Evolutionary conservation across 2,888 invertebrate genomes (phyloP).

Genomic region (Amiota mariae): DNA sequence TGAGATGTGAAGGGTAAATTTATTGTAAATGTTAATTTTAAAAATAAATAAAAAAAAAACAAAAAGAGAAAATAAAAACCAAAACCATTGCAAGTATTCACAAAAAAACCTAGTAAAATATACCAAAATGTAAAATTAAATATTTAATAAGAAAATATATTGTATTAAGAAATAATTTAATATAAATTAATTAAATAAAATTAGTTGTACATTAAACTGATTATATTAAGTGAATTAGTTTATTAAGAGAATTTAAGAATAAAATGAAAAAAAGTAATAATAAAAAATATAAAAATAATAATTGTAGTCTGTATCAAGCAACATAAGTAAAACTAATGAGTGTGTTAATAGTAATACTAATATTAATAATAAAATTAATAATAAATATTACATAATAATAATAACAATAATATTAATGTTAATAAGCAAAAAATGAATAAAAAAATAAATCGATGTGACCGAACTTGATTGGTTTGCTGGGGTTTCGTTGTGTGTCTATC

Average conservation of each 20-base stretch:
- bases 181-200: not conserved
- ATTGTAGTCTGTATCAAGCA: constrained; percentile 35
- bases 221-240: constrained; percentile 25
- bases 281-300: constrained; percentile 48
- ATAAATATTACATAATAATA: constrained; percentile 5
- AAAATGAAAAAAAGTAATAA: constrained; percentile 45
- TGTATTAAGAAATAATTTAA: not conserved
- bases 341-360: constrained; percentile 60
- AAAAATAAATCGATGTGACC: constrained; percentile 40
- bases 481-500: constrained; percentile 22
- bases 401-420: constrained; percentile 40
- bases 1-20: too few relatives aligned
- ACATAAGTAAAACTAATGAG: constrained; percentile 62
- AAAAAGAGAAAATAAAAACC: not conserved
- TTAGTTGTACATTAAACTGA: constrained; percentile 23
- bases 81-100: constrained; percentile 3
- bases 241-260: constrained; percentile 29
- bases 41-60: not conserved
- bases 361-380: constrained; percentile 3
- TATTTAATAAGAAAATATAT: not conserved
- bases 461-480: not conserved
- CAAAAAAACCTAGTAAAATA: not conserved
- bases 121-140: not conserved
- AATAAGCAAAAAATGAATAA: constrained; percentile 60
- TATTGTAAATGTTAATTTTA: too few relatives aligned